Conservation (phyloP, 2,113 vertebrate genomes). For the Tylochromis polylepis region DNA sequence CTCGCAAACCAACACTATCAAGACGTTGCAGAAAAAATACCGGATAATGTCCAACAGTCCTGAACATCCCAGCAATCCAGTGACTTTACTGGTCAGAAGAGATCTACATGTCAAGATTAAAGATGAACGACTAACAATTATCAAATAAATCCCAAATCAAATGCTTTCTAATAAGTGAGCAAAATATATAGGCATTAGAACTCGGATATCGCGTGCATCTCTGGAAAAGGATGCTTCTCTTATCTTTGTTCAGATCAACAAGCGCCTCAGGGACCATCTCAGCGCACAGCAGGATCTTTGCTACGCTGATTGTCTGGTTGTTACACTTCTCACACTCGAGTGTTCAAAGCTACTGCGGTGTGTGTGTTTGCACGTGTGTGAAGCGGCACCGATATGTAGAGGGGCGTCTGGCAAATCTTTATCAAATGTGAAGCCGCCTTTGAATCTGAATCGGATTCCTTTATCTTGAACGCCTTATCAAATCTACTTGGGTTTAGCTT, state of each 20-base stretch:
- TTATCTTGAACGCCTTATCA: background rate
- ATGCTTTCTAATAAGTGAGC: background rate
- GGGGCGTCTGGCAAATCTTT: background rate
- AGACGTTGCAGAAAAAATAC: background rate
- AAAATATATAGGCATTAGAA: background rate
- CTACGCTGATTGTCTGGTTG: conserved; percentile 9
- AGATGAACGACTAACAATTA: fast-evolving
- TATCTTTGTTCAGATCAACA: conserved; percentile 39
- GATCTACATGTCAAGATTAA: background rate
- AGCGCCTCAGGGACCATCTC: background rate
- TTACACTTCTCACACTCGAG: background rate
- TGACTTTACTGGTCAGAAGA: background rate
- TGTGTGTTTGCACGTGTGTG: background rate
- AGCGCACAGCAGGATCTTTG: background rate
- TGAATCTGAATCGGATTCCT: background rate
- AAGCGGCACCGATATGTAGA: background rate
- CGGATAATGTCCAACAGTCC: background rate
- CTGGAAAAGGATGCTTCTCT: background rate
- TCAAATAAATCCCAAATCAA: background rate
- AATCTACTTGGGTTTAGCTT: background rate
- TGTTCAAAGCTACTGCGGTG: background rate
- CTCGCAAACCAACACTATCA: background rate
- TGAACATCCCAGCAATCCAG: background rate
- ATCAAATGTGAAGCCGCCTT: background rate
- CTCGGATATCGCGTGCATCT: background rate